phyloP scores from a whole-genome alignment of 2,113 vertebrate genomes.

The Empidonax alnorum region DNA sequence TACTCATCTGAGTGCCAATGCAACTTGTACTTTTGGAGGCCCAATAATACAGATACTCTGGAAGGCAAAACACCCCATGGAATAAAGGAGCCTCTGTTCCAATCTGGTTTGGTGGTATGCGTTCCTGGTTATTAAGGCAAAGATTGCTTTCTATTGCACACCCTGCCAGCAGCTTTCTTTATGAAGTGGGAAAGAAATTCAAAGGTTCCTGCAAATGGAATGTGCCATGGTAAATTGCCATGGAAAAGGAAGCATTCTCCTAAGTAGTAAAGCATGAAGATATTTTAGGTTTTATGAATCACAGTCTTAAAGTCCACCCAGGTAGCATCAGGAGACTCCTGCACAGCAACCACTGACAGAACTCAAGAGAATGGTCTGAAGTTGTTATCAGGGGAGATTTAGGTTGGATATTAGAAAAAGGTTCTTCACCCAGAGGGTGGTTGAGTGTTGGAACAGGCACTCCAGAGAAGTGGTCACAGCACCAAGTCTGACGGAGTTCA shows the following conservation, averaged over 20 bases:
- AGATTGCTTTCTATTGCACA: neutral
- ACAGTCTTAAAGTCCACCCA: neutral
- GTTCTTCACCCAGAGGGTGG: neutral
- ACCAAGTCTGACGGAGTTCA: neutral
- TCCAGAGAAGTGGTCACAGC: neutral
- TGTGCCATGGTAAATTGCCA: neutral
- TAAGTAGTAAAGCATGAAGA: neutral
- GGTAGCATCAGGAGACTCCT: neutral
- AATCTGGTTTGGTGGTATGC: neutral
- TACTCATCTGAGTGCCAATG: neutral
- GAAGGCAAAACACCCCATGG: neutral
- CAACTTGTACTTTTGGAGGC: neutral
- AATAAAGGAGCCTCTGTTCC: neutral
- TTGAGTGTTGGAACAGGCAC: neutral
- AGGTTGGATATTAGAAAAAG: neutral
- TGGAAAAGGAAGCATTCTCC: neutral
- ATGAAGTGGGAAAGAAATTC: neutral
- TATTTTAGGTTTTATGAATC: neutral
- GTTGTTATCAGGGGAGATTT: neutral
- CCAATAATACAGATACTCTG: neutral
- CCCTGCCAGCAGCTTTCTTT: neutral
- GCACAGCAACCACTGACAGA: neutral
- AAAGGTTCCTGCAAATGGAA: neutral
- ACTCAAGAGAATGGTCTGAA: neutral
- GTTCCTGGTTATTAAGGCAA: neutral